A percentile compares a stretch with the other conserved stretches of the same genome.
Conservation (phyloP, 2,113 vertebrate genomes). For the Mesoclemmys tuberculata region DNA sequence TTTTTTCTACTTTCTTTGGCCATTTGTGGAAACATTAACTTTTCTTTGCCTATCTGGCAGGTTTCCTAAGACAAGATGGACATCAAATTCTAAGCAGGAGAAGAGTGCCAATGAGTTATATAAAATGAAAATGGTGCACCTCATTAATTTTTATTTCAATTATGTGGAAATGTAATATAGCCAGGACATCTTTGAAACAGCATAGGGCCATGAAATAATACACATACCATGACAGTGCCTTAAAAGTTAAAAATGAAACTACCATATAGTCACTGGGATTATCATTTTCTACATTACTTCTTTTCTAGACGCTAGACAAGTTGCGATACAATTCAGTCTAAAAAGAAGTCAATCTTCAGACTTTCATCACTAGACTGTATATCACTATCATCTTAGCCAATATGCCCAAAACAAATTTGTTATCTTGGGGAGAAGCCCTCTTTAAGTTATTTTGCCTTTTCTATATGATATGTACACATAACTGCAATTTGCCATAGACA, state of each 20-base stretch:
- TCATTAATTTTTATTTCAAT: slow-evolving; percentile 50
- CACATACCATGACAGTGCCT: background rate
- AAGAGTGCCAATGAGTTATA: background rate
- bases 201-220: slow-evolving; percentile 23
- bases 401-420: background rate
- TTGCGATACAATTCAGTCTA: background rate
- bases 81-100: background rate
- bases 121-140: background rate
- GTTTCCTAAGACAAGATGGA: slow-evolving; percentile 21
- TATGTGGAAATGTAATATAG: slow-evolving; percentile 23
- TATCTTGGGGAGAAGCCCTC: background rate
- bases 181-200: slow-evolving; percentile 17
- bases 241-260: background rate
- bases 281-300: background rate
- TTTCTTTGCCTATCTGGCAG: background rate
- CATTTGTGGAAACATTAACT: background rate
- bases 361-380: background rate
- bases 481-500: background rate
- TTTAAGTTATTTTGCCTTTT: slow-evolving; percentile 2
- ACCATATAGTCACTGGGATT: background rate
- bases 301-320: background rate
- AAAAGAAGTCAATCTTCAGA: rapidly evolving
- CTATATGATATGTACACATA: slow-evolving; percentile 20
- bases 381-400: background rate
- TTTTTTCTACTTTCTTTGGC: background rate